These are phyloP conservation scores for Vollenhovia emeryi DNA, from an alignment of 1,140 invertebrate species.

Conservation along the genomic window DNA sequence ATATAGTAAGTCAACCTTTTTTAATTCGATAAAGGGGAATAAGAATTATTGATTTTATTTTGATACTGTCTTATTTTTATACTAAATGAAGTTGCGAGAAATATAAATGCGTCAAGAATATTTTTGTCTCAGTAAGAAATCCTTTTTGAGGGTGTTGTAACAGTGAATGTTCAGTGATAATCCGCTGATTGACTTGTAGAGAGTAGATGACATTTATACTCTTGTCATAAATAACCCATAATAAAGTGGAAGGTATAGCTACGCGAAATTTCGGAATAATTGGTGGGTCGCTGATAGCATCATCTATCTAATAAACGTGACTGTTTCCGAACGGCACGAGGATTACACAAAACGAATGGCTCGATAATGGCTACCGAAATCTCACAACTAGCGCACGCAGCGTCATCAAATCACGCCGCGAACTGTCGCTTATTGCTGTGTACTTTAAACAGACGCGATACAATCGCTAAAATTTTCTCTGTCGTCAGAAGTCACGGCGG, in stretches of 20 bases:
- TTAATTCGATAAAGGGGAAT: no score
- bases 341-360: not conserved
- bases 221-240: no score
- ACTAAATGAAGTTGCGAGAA: no score
- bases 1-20: no score
- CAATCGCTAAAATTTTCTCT: constrained; percentile 1
- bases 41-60: no score
- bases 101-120: no score
- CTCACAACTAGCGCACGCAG: not conserved
- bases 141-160: no score
- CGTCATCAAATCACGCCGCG: constrained; percentile 19
- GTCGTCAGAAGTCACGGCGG: not conserved
- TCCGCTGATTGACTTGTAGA: no score
- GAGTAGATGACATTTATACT: not conserved
- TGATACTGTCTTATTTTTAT: no score
- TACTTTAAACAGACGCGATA: not conserved
- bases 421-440: not conserved
- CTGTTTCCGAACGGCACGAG: not conserved
- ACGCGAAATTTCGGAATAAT: not conserved
- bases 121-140: no score
- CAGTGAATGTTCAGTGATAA: no score
- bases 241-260: not conserved
- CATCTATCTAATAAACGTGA: not conserved
- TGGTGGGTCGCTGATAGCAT: not conserved
- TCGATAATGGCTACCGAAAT: constrained; percentile 15